phyloP scores from a whole-genome alignment of 1,140 invertebrate genomes.

The Drosophila albomicans region DNA sequence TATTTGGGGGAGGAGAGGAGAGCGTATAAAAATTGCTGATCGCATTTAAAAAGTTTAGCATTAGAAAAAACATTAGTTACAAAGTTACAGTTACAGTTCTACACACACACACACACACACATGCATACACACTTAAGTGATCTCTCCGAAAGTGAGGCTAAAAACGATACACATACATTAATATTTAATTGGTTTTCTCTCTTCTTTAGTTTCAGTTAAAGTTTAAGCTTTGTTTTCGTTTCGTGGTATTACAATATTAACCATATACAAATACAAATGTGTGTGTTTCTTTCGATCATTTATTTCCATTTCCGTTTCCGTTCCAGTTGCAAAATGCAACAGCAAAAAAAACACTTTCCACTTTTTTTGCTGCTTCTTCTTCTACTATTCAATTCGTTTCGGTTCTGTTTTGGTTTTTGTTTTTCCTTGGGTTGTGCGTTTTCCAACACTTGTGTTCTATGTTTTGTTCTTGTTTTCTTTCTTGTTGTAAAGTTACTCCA shows the following conservation, averaged over 20 bases:
- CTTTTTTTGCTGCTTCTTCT: background rate
- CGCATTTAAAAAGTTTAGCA: slow-evolving; percentile 19
- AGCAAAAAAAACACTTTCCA: background rate
- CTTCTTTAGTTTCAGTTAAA: background rate
- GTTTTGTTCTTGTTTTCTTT: background rate
- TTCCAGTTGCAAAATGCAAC: slow-evolving; percentile 36
- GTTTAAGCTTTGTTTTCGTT: slow-evolving; percentile 17
- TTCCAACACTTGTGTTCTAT: slow-evolving; percentile 21
- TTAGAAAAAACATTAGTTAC: slow-evolving; percentile 43
- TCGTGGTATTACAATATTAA: slow-evolving; percentile 28
- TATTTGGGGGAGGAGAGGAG: background rate
- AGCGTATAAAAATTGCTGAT: slow-evolving; percentile 13
- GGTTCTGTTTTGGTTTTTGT: slow-evolving; percentile 9
- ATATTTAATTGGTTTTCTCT: slow-evolving; percentile 34
- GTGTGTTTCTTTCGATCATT: slow-evolving; percentile 30
- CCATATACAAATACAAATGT: slow-evolving; percentile 41
- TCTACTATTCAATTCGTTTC: slow-evolving; percentile 11
- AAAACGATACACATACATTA: slow-evolving; percentile 37
- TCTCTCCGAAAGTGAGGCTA: slow-evolving; percentile 11
- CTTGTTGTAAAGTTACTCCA: slow-evolving; percentile 51
- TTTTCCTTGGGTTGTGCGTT: slow-evolving; percentile 29
- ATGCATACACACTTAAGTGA: background rate
- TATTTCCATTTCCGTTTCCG: slow-evolving; percentile 3
- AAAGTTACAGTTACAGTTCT: slow-evolving; percentile 14
- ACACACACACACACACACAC: background rate